Base-by-base conservation (phyloP, 1,140 invertebrate species). In the Agrilus planipennis region DNA sequence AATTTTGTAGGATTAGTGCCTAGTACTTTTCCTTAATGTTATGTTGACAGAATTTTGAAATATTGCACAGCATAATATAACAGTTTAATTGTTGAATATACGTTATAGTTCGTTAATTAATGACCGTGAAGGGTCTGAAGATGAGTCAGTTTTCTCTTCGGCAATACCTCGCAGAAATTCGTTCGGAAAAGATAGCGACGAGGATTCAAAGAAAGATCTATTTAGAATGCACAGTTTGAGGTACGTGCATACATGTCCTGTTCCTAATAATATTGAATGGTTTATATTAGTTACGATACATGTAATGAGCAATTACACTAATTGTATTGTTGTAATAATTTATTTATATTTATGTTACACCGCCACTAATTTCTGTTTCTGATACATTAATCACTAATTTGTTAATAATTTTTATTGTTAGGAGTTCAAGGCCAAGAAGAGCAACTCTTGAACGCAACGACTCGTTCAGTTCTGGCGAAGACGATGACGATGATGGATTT, bases 401-500 rank as follows among this genome's bases (percentile, higher is more conserved):
- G 27, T 43, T 21, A 23, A n/a, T 27, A 34, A 15, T 18, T 34
- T 14, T 32, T 34, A 11, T 47, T 52, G 55, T 15, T 53, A 77
- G 82, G 55, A 82, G 79, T 49, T 76, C 77, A n/a, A 68, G 81
- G 39, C 78, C 79, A 25, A 75, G 79, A 51, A 76, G 76, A 47
- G 54, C 65, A 25, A 62, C 68, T 35, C 61, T 81, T 34, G 80
- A 84, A 45, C 71, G 76, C 42, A 75, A 75, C 37, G 86, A 89
- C 61, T 89, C 85, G 39, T 71, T 88, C 25, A 87, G 84, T 51
- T 89, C 85, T 9, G 85, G 84, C 27, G 86, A 89, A 55, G 84
- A 87, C 44, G 83, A 86, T 55, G 86, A 89, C 51, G 84, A 88
- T 52, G 87, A 89, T 58, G 84, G 84, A 44, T 90, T 91, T 69